Percentiles rank a stretch among this genome's conserved stretches.
Conservation (phyloP, 1,140 invertebrate genomes). For the Patella vulgata region DNA sequence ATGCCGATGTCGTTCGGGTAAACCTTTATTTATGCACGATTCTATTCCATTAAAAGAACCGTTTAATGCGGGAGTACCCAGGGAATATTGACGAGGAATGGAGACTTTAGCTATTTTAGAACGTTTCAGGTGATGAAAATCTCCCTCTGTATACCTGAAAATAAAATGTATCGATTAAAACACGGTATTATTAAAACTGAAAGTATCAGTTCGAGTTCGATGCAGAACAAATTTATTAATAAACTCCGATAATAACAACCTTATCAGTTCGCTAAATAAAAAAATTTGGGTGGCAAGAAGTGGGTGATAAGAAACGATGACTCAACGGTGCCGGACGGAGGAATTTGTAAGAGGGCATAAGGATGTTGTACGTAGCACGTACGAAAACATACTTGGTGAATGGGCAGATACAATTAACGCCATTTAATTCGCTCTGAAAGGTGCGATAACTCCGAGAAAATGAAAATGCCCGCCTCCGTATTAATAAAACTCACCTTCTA, state of each 20-base stretch:
- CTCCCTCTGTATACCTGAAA: conserved; percentile 57
- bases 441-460: too few relatives aligned
- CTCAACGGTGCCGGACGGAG: not conserved
- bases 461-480: too few relatives aligned
- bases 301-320: not conserved
- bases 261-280: too few relatives aligned
- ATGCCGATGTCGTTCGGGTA: conserved; percentile 8
- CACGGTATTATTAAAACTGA: too few relatives aligned
- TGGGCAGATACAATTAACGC: too few relatives aligned
- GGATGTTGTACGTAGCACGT: not conserved
- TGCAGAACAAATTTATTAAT: too few relatives aligned
- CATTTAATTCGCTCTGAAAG: too few relatives aligned
- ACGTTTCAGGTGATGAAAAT: conserved; percentile 58
- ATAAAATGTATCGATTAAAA: too few relatives aligned
- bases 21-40: not conserved
- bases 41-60: not conserved
- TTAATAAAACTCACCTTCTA: conserved; percentile 6
- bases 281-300: too few relatives aligned
- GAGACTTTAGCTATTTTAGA: conserved; percentile 41
- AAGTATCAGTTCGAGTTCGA: too few relatives aligned
- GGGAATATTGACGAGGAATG: conserved; percentile 51
- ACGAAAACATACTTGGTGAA: too few relatives aligned
- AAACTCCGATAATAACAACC: too few relatives aligned
- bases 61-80: conserved; percentile 20
- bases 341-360: not conserved